Evolutionary conservation across 2,797 vertebrate genomes (phyloP).

Genomic region (Pteronotus mesoamericanus): DNA sequence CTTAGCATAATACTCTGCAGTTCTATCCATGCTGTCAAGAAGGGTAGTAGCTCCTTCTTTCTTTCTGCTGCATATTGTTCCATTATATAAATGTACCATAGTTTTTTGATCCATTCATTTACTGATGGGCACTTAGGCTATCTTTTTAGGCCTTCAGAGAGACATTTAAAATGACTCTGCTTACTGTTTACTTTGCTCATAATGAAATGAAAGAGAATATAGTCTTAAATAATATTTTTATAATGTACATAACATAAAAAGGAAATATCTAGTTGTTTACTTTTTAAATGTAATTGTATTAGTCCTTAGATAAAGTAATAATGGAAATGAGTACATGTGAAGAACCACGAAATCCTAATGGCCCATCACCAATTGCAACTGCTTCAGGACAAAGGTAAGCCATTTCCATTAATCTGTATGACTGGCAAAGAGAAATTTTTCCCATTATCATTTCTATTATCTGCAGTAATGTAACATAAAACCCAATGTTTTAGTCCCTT

Average conservation of each 20-base stretch:
- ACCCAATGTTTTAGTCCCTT: background rate
- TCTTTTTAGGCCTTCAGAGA: background rate
- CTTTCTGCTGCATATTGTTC: no score
- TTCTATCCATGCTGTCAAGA: no score
- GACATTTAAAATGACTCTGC: background rate
- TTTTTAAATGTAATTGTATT: slow-evolving; percentile 65
- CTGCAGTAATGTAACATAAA: background rate
- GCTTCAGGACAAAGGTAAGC: slow-evolving; percentile 96
- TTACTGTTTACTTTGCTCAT: background rate
- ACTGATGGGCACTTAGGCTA: no score
- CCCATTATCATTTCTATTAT: background rate
- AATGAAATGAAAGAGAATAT: slow-evolving; percentile 32
- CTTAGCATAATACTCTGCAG: no score
- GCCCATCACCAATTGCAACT: slow-evolving; percentile 97
- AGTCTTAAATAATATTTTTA: slow-evolving; percentile 9
- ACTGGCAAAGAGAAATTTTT: background rate
- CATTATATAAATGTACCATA: no score
- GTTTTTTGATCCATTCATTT: no score
- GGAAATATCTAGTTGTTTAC: background rate
- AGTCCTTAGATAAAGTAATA: slow-evolving; percentile 97
- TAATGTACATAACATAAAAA: background rate
- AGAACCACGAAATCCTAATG: slow-evolving; percentile 95
- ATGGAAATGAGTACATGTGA: slow-evolving; percentile 99
- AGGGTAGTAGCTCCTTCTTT: no score
- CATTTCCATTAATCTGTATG: background rate